A percentile compares a stretch with the other conserved stretches of the same genome.
Conservation (phyloP, 1,140 invertebrate species). For the Heterodera schachtii region DNA sequence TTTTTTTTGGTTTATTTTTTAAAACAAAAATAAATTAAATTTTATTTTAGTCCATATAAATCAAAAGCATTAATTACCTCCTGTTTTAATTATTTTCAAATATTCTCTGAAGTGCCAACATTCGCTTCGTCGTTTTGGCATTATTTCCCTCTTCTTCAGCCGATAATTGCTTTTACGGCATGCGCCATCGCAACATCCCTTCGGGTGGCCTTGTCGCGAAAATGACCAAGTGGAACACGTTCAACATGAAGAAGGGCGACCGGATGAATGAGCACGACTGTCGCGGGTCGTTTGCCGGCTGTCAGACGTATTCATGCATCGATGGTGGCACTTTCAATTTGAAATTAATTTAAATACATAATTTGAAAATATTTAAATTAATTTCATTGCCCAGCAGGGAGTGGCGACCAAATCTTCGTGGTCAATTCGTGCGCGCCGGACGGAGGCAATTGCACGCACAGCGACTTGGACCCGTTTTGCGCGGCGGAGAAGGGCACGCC, state of each 20-base stretch:
- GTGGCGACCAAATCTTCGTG: neutral
- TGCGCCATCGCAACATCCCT: neutral
- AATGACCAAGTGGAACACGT: neutral
- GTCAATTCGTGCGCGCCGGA: neutral
- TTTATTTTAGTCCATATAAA: too few species aligned
- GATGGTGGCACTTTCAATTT: neutral
- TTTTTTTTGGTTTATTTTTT: too few species aligned
- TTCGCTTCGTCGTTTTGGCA: neutral
- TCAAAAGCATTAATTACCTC: too few species aligned
- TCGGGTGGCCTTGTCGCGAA: neutral
- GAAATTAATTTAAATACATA: too few species aligned
- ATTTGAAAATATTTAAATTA: too few species aligned
- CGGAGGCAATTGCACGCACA: neutral
- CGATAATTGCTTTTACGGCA: neutral
- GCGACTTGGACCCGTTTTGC: conserved; percentile 1
- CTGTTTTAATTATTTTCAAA: too few species aligned
- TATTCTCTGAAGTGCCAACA: too few species aligned
- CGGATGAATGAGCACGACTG: neutral
- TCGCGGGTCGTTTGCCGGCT: neutral
- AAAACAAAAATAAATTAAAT: too few species aligned
- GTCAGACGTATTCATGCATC: neutral
- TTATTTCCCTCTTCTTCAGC: neutral
- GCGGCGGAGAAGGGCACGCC: neutral
- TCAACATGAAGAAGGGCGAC: neutral
- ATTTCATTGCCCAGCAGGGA: neutral